Evolutionary conservation across 2,888 invertebrate genomes (phyloP), one percentile per base, ranked within the genome.

Genomic region (Lycophotia porphyrea): DNA sequence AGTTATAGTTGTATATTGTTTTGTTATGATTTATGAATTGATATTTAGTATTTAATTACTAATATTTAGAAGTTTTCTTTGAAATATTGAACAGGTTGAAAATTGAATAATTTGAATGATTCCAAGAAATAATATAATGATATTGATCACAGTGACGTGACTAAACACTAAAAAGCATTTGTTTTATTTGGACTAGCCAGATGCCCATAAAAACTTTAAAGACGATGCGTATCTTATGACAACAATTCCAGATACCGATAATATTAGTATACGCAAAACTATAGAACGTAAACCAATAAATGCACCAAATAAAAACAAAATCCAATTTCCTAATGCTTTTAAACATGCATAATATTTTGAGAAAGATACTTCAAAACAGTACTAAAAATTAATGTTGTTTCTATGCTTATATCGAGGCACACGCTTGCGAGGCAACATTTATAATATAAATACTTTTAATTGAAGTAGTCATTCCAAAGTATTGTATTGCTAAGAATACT

Each of bases 381-480:
- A 74, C 64, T 78, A 31, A 79, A 71, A 64, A 36, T 76, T 49
- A 65, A 77, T 67, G 21, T 70, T 66, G 7, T 42, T 34, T 15
- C 44, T 44, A 44, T 49, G 11, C 58, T 61, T 24, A 34, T 49
- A 68, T 68, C 39, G 31, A 71, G 8, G 58, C 36, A 31, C 42
- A 44, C 34, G 66, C 15, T 36, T 39, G 52, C 11, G 55, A 74
- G 31, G 34, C 42, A 49, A 39, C 8, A 71, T 71, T 58, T 15
- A 47, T 52, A 63, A 68, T 60, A 60, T 5, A 58, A 58, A 27
- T 75, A 65, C 49, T 31, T 67, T 75, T 9, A 31, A 75, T 63
- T 68, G 15, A 67, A 58, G 18, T 64, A 42, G 31, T 68, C 21
- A 44, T 58, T 63, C 24, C 5, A 21, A 15, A 31, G 21, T 31